Base-by-base conservation (phyloP, 2,888 invertebrate genomes). In the Hirtodrosophila duncani region DNA sequence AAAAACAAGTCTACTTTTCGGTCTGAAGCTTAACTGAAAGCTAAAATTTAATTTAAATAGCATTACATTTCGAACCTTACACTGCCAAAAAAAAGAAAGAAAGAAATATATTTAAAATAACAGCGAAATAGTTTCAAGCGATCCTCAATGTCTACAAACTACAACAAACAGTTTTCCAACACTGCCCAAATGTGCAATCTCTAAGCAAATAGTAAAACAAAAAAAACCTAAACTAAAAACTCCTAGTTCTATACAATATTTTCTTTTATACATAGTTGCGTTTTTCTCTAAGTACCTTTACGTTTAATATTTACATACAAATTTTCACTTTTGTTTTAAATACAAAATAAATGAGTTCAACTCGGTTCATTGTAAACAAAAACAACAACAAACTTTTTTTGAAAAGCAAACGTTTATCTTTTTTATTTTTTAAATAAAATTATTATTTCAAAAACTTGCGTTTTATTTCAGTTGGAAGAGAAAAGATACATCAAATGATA, bases 391-490 rank as follows among this genome's bases (percentile, higher is more conserved):
- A n/a, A n/a, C n/a, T 79, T 79, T 80, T 72, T 81, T 74, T 79
- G 67, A 70, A n/a, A n/a, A n/a, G n/a, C n/a, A n/a, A n/a, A n/a
- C n/a, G n/a, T 75, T 79, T 70, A 67, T 77, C 74, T 70, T 69
- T 72, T 72, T 71, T 71, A 75, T 69, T 78, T 70, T 81, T 82
- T 75, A 80, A 81, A 82, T 82, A 81, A 81, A 82, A 67, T 74
- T 82, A 80, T 81, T 71, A 81, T 82, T 82, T 81, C 68, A 68
- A 77, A 56, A 56, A 45, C 33, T 52, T 78, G 82, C 50, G 75
- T 81, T 81, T 82, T 61, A 75, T 78, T 80, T 75, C 23, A 8
- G 23, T 8, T 2, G 17, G 3, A 14, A 27, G 4, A 6, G 11
- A 18, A n/a, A 3, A 29, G 9, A 29, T 13, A 13, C 20, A 20